A percentile compares a stretch with the other conserved stretches of the same genome.
Evolutionary conservation across 2,113 vertebrate genomes (phyloP).

Genomic region (Himantopus leucocephalus): DNA sequence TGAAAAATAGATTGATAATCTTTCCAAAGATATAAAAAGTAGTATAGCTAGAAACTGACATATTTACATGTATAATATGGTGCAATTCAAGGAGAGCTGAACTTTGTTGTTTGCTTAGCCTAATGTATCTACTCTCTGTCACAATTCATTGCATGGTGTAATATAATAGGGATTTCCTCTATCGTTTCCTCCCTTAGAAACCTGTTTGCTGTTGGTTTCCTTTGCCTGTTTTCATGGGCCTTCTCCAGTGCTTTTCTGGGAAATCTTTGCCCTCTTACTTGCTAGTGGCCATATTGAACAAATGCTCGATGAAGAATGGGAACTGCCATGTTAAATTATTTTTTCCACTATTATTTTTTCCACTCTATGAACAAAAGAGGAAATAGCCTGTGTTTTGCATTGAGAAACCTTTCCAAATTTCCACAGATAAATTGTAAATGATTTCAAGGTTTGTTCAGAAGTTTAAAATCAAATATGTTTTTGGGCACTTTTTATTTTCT

Average conservation of each 20-base stretch:
- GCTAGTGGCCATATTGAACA: not conserved
- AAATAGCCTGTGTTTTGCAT: not conserved
- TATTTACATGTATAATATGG: not conserved
- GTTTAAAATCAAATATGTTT: not conserved
- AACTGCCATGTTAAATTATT: not conserved
- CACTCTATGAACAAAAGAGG: not conserved
- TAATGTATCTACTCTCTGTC: not conserved
- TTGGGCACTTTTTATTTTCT: not conserved
- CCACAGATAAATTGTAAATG: not conserved
- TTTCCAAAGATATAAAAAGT: not conserved
- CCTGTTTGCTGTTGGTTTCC: not conserved
- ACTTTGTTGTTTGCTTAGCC: not conserved
- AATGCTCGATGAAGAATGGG: not conserved
- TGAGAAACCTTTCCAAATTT: not conserved
- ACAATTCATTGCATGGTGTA: not conserved
- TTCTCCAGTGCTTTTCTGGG: not conserved
- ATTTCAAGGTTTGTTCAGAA: not conserved
- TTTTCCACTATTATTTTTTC: not conserved
- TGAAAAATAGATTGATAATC: not conserved
- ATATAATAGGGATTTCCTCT: not conserved
- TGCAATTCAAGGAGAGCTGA: not conserved
- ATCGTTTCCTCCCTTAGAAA: not conserved
- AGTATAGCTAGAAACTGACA: not conserved
- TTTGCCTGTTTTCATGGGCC: not conserved
- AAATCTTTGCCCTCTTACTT: not conserved